Percentiles rank a stretch among this genome's conserved stretches.
Evolutionary conservation across 2,113 vertebrate species (phyloP).

Genomic region (Phaethornis superciliosus): DNA sequence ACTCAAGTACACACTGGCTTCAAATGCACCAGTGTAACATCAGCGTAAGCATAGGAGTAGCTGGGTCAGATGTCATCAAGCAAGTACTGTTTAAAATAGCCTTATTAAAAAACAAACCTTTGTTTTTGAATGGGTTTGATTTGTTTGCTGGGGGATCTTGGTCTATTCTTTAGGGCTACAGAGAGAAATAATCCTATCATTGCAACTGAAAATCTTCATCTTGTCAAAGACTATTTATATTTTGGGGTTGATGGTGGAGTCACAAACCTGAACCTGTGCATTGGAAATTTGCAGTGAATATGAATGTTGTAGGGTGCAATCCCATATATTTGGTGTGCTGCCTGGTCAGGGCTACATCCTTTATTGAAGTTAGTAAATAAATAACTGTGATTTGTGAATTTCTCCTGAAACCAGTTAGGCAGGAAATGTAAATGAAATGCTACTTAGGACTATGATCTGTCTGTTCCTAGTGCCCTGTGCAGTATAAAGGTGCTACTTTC

Average conservation of each 20-base stretch:
- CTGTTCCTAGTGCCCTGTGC: background rate
- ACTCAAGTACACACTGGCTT: background rate
- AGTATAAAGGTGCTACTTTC: constrained; percentile 19
- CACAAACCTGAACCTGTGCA: background rate
- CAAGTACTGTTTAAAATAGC: background rate
- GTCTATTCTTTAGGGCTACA: background rate
- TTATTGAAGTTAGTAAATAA: background rate
- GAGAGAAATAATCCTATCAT: background rate
- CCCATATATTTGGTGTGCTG: background rate
- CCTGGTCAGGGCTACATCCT: background rate
- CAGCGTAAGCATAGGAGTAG: background rate
- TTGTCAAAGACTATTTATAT: background rate
- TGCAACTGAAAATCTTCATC: background rate
- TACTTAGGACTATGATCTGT: background rate
- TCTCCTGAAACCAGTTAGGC: constrained; percentile 16
- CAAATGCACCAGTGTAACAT: background rate
- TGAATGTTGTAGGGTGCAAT: background rate
- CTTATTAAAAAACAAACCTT: background rate
- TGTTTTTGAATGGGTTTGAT: background rate
- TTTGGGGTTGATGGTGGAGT: background rate
- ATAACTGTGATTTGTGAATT: constrained; percentile 5
- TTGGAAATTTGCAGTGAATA: background rate
- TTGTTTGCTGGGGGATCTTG: background rate
- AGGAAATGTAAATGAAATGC: background rate
- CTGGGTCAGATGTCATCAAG: background rate